Evolutionary conservation across 2,113 vertebrate genomes (phyloP).

Genomic region (Tachuris rubrigastra): DNA sequence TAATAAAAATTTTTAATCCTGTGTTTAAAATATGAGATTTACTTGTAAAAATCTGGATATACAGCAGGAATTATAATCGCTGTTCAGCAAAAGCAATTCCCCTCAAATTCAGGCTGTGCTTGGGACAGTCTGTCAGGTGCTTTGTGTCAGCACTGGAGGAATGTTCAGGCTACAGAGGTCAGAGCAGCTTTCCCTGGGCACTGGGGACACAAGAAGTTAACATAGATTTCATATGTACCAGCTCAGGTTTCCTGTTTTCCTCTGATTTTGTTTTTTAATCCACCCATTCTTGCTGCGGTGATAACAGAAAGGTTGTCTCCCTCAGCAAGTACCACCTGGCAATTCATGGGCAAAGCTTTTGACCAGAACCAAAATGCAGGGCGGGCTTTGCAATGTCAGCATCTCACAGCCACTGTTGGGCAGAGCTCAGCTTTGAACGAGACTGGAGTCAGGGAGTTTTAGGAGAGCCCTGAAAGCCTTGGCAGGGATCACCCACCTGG

Average conservation of each 20-base stretch:
- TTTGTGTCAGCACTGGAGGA: neutral
- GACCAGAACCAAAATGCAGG: neutral
- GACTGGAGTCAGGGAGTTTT: neutral
- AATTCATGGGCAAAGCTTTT: neutral
- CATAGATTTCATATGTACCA: neutral
- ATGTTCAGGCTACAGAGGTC: neutral
- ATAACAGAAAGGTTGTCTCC: neutral
- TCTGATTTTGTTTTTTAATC: neutral
- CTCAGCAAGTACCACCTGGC: neutral
- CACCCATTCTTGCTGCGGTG: neutral
- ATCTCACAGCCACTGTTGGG: neutral
- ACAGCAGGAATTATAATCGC: conserved; percentile 75
- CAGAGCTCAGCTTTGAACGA: neutral
- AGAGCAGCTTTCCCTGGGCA: neutral
- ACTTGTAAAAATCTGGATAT: conserved; percentile 80
- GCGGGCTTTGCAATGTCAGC: neutral
- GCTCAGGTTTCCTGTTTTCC: neutral
- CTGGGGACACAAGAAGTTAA: neutral
- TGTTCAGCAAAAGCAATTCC: conserved; percentile 53
- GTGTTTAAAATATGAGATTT: conserved; percentile 91
- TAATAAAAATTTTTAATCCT: conserved; percentile 92
- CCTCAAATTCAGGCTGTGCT: neutral
- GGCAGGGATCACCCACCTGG: neutral
- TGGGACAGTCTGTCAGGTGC: conserved; percentile 18
- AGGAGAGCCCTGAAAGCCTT: neutral